A percentile compares a stretch with the other conserved stretches of the same genome.
Conservation (phyloP, 2,113 vertebrate genomes). For the Pyxicephalus adspersus region DNA sequence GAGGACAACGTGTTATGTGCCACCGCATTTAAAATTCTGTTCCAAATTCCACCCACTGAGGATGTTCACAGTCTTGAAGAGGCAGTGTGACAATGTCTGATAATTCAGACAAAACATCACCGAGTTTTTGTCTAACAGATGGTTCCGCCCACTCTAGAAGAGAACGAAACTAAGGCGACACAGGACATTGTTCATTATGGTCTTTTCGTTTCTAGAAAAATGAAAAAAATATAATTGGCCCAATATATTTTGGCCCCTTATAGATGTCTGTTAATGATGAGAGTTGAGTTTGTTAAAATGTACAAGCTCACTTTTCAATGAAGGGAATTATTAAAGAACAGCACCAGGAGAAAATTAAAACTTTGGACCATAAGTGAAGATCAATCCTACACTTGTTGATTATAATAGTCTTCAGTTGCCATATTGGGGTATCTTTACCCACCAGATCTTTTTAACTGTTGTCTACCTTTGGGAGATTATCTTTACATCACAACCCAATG, state of each 20-base stretch:
- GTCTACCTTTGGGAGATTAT: too few relatives aligned
- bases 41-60: constrained; percentile 45
- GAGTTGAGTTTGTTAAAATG: too few relatives aligned
- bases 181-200: constrained; percentile 53
- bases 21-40: constrained; percentile 42
- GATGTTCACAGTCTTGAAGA: constrained; percentile 40
- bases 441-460: too few relatives aligned
- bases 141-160: constrained; percentile 43
- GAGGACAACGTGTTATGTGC: constrained; percentile 49
- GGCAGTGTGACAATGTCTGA: constrained; percentile 54
- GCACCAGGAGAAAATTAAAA: too few relatives aligned
- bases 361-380: too few relatives aligned
- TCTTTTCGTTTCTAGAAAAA: constrained; percentile 21
- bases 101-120: constrained; percentile 56
- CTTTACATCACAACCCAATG: too few relatives aligned
- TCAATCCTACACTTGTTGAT: too few relatives aligned
- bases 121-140: constrained; percentile 51
- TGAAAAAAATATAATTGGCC: constrained; percentile 31
- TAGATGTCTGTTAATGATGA: not conserved
- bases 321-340: too few relatives aligned
- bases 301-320: too few relatives aligned
- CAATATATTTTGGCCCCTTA: not conserved
- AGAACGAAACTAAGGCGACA: constrained; percentile 22
- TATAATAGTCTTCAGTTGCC: too few relatives aligned
- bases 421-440: too few relatives aligned